phyloP scores from a whole-genome alignment of 2,888 invertebrate genomes.

The Rhodophaea formosa region DNA sequence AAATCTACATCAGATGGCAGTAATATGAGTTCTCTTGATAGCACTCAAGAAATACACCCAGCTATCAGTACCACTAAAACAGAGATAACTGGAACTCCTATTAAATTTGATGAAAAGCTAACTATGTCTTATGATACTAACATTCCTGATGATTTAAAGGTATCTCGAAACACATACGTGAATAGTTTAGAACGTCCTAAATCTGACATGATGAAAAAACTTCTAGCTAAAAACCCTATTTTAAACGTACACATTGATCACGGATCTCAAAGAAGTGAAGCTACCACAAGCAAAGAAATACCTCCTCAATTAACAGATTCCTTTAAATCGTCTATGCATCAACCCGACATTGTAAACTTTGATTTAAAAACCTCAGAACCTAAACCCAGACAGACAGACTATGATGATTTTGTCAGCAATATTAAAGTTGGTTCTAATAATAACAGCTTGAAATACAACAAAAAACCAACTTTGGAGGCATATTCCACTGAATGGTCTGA shows the following conservation, averaged over 20 bases:
- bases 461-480: constrained; percentile 52
- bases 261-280: constrained; percentile 51
- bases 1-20: constrained; percentile 75
- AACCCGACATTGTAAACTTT: constrained; percentile 76
- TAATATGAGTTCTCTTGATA: constrained; percentile 67
- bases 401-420: constrained; percentile 75
- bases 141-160: constrained; percentile 83
- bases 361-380: constrained; percentile 62
- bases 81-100: constrained; percentile 32
- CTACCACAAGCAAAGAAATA: constrained; percentile 54
- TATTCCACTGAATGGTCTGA: constrained; percentile 61
- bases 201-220: constrained; percentile 82
- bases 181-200: constrained; percentile 84
- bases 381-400: constrained; percentile 49
- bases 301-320: constrained; percentile 59
- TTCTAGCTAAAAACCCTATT: constrained; percentile 76
- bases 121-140: constrained; percentile 80
- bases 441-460: constrained; percentile 63
- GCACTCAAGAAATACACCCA: constrained; percentile 53
- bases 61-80: constrained; percentile 39
- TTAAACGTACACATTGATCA: constrained; percentile 72
- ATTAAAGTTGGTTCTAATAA: constrained; percentile 74
- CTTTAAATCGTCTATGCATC: constrained; percentile 68
- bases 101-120: constrained; percentile 69
- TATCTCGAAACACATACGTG: constrained; percentile 80